Evolutionary conservation across 2,113 vertebrate genomes (phyloP).

Genomic region (Setophaga petechia): DNA sequence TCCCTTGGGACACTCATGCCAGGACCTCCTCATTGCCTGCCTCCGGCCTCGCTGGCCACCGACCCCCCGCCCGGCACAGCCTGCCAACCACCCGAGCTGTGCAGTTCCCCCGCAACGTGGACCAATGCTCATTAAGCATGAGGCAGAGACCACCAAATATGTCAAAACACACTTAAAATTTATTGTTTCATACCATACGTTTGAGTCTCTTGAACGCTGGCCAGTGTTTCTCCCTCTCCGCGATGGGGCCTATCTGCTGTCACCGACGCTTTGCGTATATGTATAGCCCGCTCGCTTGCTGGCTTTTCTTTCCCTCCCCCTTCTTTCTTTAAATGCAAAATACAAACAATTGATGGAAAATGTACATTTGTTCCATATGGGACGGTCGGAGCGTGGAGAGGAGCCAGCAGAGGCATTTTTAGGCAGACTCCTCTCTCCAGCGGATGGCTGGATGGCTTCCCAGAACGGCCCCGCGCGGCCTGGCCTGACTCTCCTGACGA

Average conservation of each 20-base stretch:
- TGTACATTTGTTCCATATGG: conserved; percentile 76
- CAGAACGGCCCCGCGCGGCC: conserved; percentile 63
- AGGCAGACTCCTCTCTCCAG: conserved; percentile 56
- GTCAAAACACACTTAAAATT: conserved; percentile 64
- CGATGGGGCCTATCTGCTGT: conserved; percentile 41
- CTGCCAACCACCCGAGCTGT: conserved; percentile 27
- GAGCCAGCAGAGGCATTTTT: conserved; percentile 66
- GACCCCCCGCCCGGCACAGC: background rate
- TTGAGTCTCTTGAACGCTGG: conserved; percentile 55
- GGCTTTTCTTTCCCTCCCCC: background rate
- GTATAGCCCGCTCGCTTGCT: background rate
- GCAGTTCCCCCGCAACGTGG: conserved; percentile 41
- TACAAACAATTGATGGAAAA: conserved; percentile 70
- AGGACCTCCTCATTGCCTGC: background rate
- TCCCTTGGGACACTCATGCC: background rate
- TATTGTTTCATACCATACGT: conserved; percentile 55
- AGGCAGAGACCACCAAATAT: conserved; percentile 69
- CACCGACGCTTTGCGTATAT: background rate
- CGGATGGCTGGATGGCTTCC: conserved; percentile 69
- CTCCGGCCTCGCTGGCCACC: conserved; percentile 7
- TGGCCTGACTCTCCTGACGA: conserved; percentile 64
- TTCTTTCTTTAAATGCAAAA: conserved; percentile 64
- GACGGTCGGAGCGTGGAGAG: conserved; percentile 56
- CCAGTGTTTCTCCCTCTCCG: conserved; percentile 33
- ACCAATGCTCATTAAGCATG: conserved; percentile 48